A percentile compares a stretch with the other conserved stretches of the same genome.
Conservation (phyloP, 2,888 invertebrate genomes). For the Chrysomela aeneicollis region DNA sequence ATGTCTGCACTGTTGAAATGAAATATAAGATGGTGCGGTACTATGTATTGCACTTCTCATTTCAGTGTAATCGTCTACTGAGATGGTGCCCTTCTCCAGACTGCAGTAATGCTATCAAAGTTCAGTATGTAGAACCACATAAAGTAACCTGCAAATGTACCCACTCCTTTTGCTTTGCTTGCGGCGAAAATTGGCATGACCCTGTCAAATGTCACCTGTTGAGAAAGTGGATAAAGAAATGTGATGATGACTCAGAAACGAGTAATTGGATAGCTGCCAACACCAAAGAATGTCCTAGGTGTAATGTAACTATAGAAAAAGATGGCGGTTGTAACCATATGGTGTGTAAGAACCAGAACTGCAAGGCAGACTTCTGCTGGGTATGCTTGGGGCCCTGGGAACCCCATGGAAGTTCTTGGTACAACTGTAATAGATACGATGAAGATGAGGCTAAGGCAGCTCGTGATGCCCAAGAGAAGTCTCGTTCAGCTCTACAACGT, state of each 20-base stretch:
- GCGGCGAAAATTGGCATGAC: constrained; percentile 98
- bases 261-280: constrained; percentile 99
- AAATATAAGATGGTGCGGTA: too few relatives aligned
- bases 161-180: constrained; percentile 94
- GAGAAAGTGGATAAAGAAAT: constrained; percentile 97
- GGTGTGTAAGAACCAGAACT: constrained; percentile 97
- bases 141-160: constrained; percentile 93
- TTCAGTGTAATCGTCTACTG: constrained; percentile 90
- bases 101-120: constrained; percentile 95
- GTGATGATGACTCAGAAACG: constrained; percentile 98
- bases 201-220: constrained; percentile 94
- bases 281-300: constrained; percentile 98
- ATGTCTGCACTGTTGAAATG: too few relatives aligned
- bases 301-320: constrained; percentile 95
- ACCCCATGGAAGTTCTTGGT: constrained; percentile 98
- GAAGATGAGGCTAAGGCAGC: constrained; percentile 97
- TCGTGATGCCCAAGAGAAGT: constrained; percentile 93
- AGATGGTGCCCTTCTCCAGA: constrained; percentile 99
- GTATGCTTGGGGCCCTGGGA: constrained; percentile 99
- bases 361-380: constrained; percentile 99
- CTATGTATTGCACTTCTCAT: constrained; percentile 37
- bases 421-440: constrained; percentile 95
- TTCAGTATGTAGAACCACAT: constrained; percentile 88
- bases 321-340: constrained; percentile 99
- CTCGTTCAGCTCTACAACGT: constrained; percentile 92